These are phyloP conservation scores for Melanaphis sacchari DNA, from an alignment of 1,140 invertebrate species.

Conservation along the genomic window DNA sequence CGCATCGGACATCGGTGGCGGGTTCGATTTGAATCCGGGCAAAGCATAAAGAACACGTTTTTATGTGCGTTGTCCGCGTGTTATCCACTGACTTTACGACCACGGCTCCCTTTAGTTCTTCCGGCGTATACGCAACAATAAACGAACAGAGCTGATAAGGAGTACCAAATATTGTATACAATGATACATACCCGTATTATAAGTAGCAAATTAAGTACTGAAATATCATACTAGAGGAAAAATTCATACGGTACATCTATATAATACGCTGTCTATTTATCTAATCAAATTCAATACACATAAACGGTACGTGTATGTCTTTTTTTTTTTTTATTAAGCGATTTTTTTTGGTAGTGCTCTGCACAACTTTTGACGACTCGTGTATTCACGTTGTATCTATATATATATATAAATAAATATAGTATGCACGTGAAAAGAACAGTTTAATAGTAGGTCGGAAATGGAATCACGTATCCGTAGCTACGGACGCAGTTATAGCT, in stretches of 20 bases:
- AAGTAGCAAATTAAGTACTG: neutral
- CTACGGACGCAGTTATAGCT: neutral
- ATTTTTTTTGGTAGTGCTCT: neutral
- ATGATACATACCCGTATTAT: neutral
- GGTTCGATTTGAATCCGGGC: neutral
- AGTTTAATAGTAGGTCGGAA: neutral
- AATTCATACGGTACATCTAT: neutral
- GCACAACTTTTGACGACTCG: neutral
- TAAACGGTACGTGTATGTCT: neutral
- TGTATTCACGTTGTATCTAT: neutral
- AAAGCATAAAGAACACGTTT: conserved; percentile 17
- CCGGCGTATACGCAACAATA: neutral
- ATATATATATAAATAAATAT: too few species aligned
- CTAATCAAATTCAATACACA: conserved; percentile 25
- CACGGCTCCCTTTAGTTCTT: neutral
- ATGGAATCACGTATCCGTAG: neutral
- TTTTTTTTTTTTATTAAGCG: conserved; percentile 10
- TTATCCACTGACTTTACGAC: conserved; percentile 26
- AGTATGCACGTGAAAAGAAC: neutral
- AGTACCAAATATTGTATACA: neutral
- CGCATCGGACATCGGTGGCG: neutral
- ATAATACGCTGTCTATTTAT: conserved; percentile 5
- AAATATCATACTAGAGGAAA: neutral
- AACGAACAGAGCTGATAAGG: conserved; percentile 1
- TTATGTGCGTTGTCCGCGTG: conserved; percentile 23